A percentile compares a stretch with the other conserved stretches of the same genome.
Conservation (phyloP, 2,113 vertebrate species). For the Entosphenus tridentatus region DNA sequence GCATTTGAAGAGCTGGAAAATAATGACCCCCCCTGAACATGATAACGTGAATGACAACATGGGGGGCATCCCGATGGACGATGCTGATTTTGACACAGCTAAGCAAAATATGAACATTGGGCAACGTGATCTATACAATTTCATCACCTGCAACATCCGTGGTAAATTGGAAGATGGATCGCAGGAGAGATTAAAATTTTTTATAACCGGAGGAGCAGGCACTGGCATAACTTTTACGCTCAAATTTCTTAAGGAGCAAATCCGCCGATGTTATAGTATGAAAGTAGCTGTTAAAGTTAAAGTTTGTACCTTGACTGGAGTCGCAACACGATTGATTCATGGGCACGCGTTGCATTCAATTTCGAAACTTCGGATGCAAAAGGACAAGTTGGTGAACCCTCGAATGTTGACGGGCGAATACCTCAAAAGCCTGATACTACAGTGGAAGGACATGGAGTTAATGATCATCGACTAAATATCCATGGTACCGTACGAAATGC, state of each 20-base stretch:
- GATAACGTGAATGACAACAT: not conserved
- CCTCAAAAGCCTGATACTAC: not conserved
- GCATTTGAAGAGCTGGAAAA: not conserved
- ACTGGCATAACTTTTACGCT: not conserved
- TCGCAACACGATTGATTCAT: not conserved
- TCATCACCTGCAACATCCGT: not conserved
- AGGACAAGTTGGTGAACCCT: not conserved
- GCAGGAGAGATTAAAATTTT: not conserved
- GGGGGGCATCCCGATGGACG: not conserved
- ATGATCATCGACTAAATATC: not conserved
- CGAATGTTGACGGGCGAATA: not conserved
- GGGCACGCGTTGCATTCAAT: not conserved
- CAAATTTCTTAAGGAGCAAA: not conserved
- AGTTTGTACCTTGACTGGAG: not conserved
- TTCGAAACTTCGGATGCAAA: not conserved
- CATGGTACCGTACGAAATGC: not conserved
- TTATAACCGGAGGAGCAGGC: not conserved
- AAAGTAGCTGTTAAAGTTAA: not conserved
- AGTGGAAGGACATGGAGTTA: not conserved
- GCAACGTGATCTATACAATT: constrained; percentile 1
- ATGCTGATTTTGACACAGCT: no score
- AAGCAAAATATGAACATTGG: not conserved
- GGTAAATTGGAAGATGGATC: not conserved
- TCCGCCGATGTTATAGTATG: not conserved
- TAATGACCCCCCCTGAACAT: not conserved